Evolutionary conservation across 2,888 invertebrate species (phyloP), one percentile per base, ranked within the genome.

Genomic region (Pachydiplax longipennis): DNA sequence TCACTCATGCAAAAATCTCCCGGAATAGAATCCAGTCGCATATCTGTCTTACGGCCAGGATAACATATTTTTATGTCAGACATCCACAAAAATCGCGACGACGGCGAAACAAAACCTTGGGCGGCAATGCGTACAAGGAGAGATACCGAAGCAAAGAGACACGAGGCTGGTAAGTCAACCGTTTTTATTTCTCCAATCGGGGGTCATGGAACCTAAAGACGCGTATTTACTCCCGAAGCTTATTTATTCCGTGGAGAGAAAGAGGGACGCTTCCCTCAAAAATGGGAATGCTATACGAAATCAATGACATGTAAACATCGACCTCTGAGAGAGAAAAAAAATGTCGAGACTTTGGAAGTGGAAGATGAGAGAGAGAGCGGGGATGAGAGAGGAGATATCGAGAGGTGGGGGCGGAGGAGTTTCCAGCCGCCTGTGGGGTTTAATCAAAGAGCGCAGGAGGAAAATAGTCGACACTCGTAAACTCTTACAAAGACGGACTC

Each of bases 291-390:
- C 61, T 87, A 40, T 65, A 87, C 37, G 87, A 87, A 87, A 87
- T 87, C 87, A 61, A 87, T 87, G 87, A 61, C 87, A 87, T 87
- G 87, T 87, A 87, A 87, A 87, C 87, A 87, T 61, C 87, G 87
- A 61, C 87, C 61, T 61, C 65, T 87, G 37, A 87, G 61, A 37
- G 58, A n/a, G 87, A n/a, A 65, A 61, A 61, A 87, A 87, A 87
- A 61, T 87, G 37, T 37, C 65, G 37, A 58, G 37, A 37, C 58
- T 8, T 53, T 18, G 44, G 10, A 35, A n/a, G 61, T 8, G 22
- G 35, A 61, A 61, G 61, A 35, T n/a, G 65, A 5, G n/a, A 61
- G 58, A 81, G 22, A 22, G 4, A 35, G 22, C 35, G 40, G 81
- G 10, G 10, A 22, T 35, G 22, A 35, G 35, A 35, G 35, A 35